Conservation (phyloP, 2,113 vertebrate species). For the Burhinus bistriatus region DNA sequence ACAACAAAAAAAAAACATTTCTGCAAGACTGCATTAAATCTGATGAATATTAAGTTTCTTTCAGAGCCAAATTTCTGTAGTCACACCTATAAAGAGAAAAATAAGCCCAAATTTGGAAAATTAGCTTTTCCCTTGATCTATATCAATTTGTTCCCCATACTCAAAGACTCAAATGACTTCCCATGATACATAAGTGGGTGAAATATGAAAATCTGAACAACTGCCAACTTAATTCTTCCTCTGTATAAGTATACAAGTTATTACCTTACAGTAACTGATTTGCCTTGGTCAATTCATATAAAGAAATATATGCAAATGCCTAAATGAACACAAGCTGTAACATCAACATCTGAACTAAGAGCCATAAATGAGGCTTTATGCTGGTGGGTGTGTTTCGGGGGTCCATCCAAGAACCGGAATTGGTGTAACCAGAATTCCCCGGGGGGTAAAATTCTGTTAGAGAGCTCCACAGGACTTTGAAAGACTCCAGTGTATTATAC, state of each 20-base stretch:
- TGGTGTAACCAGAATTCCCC: not conserved
- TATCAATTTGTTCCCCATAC: not conserved
- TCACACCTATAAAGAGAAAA: conserved; percentile 43
- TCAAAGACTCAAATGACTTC: conserved; percentile 4
- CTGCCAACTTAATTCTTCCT: conserved; percentile 26
- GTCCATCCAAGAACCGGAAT: not conserved
- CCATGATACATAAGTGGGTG: not conserved
- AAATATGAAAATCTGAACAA: conserved; percentile 8
- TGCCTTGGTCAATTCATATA: conserved; percentile 1
- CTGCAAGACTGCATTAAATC: not conserved
- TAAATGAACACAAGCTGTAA: conserved; percentile 47
- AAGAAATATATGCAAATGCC: conserved; percentile 23
- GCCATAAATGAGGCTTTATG: not conserved
- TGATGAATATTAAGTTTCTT: conserved; percentile 9
- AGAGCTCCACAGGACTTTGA: not conserved
- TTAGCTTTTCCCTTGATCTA: not conserved
- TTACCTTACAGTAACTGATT: conserved; percentile 17
- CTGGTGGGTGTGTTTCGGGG: not conserved
- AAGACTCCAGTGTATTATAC: not conserved
- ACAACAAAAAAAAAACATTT: not conserved
- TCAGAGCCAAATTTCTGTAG: conserved; percentile 7
- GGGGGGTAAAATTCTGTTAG: not conserved
- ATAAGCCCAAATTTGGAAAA: conserved; percentile 17
- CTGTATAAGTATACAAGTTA: not conserved
- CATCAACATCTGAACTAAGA: not conserved